Conservation (phyloP, 2,797 vertebrate species). For the Mus caroli region DNA sequence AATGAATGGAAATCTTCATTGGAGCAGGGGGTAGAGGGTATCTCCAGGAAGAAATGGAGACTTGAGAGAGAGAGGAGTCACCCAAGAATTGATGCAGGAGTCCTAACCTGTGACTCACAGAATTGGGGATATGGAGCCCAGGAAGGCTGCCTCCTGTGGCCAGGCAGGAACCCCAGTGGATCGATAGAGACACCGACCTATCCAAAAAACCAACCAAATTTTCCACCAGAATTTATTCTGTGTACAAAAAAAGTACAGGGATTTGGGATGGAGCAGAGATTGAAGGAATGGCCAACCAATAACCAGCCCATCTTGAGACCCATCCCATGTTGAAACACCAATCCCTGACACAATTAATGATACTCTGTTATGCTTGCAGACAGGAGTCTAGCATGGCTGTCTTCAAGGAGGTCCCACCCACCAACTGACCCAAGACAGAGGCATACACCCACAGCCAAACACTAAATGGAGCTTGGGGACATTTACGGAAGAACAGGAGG, state of each 20-base stretch:
- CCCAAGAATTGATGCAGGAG: not conserved
- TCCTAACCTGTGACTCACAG: not conserved
- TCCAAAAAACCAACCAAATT: not conserved
- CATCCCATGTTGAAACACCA: not conserved
- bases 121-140: not conserved
- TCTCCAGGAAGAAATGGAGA: not conserved
- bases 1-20: not conserved
- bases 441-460: not conserved
- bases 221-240: not conserved
- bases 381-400: not conserved
- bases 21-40: not conserved
- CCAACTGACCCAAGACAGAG: not conserved
- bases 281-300: not conserved
- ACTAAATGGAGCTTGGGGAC: not conserved
- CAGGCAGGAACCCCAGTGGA: not conserved
- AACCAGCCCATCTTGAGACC: not conserved
- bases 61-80: not conserved
- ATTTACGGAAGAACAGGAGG: not conserved
- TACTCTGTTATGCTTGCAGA: not conserved
- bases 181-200: not conserved
- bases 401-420: not conserved
- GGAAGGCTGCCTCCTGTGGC: not conserved
- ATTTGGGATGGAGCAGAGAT: not conserved
- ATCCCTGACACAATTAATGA: not conserved
- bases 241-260: not conserved